Evolutionary conservation across 1,140 invertebrate species (phyloP), one percentile per base, ranked within the genome.

Genomic region (Triops cancriformis): DNA sequence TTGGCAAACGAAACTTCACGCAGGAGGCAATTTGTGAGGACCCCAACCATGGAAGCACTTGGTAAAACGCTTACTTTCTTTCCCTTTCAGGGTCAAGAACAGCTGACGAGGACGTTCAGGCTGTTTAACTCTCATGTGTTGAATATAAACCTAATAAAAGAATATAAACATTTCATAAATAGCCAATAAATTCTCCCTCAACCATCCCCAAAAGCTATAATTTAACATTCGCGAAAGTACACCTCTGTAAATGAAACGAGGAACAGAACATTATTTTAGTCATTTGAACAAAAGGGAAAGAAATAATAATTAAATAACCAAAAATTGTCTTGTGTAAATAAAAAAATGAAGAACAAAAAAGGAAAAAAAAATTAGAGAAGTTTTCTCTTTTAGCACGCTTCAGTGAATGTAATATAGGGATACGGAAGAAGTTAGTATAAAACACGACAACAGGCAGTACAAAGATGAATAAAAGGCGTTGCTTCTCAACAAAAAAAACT

Each of bases 21-120:
- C 90, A 42, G 89, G 90, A 64, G 90, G 88, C 81, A 87, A 87
- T 84, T 92, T 93, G 82, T 93, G 91, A 74, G 85, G 84, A 79
- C 90, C 90, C 98, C 98, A 99, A 72, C 96, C 98, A 85, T 99
- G 98, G 89, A 99, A 99, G 85, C 98, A 99, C 86, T 98, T 98
- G 74, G 92, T 94, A 85, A 99, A 99, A 81, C 94, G 88, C 80
- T 89, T 89, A 14, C 95, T 96, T 86, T 99, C 98, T 83, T 97
- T 97, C 82, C 96, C 95, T 87, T 98, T 99, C 78, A 98, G 88
- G 27, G 96, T 97, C n/a, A 98, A 88, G 85, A 97, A 94, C 76
- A 99, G 86, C 86, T 98, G 98, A 78, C 98, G 87, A 1, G 93
- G 93, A 79, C 87, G 88, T 26, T 98, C 94, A 3, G 96, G 94